A percentile compares a stretch with the other conserved stretches of the same genome.
Conservation (phyloP, 2,113 vertebrate genomes). For the Oceanites oceanicus region DNA sequence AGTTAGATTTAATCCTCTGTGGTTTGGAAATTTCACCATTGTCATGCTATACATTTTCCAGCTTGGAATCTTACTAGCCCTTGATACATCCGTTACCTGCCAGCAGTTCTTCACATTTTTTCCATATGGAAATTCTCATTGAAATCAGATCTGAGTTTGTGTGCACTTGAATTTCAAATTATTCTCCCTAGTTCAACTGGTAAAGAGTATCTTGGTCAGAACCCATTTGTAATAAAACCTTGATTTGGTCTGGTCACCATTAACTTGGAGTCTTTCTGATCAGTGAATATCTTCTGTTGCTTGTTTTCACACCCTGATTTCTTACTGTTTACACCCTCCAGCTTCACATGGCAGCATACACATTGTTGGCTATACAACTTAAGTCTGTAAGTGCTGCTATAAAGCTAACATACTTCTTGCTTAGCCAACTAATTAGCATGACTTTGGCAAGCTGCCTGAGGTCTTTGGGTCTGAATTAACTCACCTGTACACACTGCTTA, state of each 20-base stretch:
- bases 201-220: background rate
- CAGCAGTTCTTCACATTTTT: constrained; percentile 31
- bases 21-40: background rate
- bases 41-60: background rate
- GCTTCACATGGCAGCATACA: background rate
- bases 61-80: background rate
- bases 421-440: background rate
- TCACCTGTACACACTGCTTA: background rate
- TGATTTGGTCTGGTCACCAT: background rate
- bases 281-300: background rate
- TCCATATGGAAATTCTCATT: constrained; percentile 44
- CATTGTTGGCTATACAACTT: background rate
- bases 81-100: background rate
- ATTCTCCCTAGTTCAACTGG: background rate
- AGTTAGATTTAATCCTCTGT: background rate
- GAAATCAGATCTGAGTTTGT: constrained; percentile 40
- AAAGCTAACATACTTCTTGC: background rate
- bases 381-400: background rate
- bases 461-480: background rate
- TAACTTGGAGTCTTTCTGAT: background rate
- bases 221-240: constrained; percentile 2
- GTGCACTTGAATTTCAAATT: constrained; percentile 62
- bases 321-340: rapidly evolving
- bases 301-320: background rate
- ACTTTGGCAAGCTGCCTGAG: background rate